A percentile compares a stretch with the other conserved stretches of the same genome.
Conservation (phyloP, 2,888 invertebrate genomes). For the Pandemis cinnamomeana region DNA sequence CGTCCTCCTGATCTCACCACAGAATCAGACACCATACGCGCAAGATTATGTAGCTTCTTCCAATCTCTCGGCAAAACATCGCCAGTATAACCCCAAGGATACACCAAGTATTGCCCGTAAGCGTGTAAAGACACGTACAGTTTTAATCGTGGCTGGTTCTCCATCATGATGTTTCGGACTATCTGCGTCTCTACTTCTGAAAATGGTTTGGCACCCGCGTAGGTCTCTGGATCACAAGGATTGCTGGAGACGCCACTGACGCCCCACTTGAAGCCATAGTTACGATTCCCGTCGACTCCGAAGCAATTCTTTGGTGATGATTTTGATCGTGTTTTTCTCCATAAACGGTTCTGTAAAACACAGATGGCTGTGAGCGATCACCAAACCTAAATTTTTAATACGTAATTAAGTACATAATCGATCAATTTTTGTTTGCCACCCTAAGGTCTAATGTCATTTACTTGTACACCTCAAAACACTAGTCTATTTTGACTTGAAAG, state of each 20-base stretch:
- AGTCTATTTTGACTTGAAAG: too few relatives aligned
- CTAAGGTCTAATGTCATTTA: too few relatives aligned
- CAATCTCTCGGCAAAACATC: conserved; percentile 77
- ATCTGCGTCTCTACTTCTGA: conserved; percentile 86
- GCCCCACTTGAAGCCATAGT: conserved; percentile 88
- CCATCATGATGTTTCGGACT: conserved; percentile 82
- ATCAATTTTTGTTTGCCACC: too few relatives aligned
- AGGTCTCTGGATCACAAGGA: conserved; percentile 85
- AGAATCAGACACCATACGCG: conserved; percentile 66
- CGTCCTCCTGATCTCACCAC: conserved; percentile 73
- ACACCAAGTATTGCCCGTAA: conserved; percentile 86
- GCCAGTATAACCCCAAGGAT: conserved; percentile 86
- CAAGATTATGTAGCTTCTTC: conserved; percentile 74
- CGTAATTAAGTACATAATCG: background rate
- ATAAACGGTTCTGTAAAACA: conserved; percentile 82
- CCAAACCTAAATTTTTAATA: background rate
- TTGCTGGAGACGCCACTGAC: conserved; percentile 86
- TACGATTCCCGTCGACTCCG: conserved; percentile 89
- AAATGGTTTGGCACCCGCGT: conserved; percentile 84
- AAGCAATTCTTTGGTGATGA: conserved; percentile 64
- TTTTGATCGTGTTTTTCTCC: conserved; percentile 86
- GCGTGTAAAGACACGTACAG: conserved; percentile 88
- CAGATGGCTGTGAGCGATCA: background rate
- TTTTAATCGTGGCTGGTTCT: conserved; percentile 79
- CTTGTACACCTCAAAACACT: too few relatives aligned